These are phyloP conservation scores for Aplocera efformata DNA, from an alignment of 2,888 invertebrate genomes.

Conservation along the genomic window DNA sequence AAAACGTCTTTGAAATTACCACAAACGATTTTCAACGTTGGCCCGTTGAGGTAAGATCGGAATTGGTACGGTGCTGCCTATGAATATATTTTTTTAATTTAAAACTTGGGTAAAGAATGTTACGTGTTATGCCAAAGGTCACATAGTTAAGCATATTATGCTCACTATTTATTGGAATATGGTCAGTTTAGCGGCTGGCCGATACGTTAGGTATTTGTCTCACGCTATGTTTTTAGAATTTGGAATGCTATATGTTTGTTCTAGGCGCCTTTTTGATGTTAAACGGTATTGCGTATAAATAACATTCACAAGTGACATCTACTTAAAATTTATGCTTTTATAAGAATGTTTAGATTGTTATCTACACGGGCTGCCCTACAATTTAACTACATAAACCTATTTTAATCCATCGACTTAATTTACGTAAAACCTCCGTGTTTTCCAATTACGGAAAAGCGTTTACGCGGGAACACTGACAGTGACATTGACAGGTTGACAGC, in stretches of 20 bases:
- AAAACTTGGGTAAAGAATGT: constrained; percentile 34
- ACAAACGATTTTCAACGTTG: constrained; percentile 2
- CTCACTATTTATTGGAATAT: constrained; percentile 31
- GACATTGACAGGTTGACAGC: constrained; percentile 13
- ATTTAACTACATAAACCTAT: constrained; percentile 1
- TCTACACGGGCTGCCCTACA: not conserved
- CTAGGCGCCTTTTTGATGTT: not conserved
- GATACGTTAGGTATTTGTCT: constrained; percentile 19
- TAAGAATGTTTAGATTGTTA: no score
- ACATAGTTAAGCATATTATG: constrained; percentile 38
- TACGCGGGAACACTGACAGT: constrained; percentile 10
- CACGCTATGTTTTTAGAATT: constrained; percentile 13
- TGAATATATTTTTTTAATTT: constrained; percentile 41
- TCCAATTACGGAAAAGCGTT: constrained; percentile 9
- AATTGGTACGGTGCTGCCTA: constrained; percentile 11
- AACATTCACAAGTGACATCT: no score
- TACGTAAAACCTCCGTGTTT: constrained; percentile 1
- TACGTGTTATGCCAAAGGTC: constrained; percentile 68
- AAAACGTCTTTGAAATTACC: constrained; percentile 27
- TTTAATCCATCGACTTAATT: constrained; percentile 1
- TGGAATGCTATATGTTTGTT: constrained; percentile 1
- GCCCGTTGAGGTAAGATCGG: not conserved
- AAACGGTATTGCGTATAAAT: no score
- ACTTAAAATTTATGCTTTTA: no score
- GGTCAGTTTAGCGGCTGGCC: constrained; percentile 22